Evolutionary conservation across 1,140 invertebrate genomes (phyloP), one percentile per base, ranked within the genome.

Genomic region (Drosophila tristis): DNA sequence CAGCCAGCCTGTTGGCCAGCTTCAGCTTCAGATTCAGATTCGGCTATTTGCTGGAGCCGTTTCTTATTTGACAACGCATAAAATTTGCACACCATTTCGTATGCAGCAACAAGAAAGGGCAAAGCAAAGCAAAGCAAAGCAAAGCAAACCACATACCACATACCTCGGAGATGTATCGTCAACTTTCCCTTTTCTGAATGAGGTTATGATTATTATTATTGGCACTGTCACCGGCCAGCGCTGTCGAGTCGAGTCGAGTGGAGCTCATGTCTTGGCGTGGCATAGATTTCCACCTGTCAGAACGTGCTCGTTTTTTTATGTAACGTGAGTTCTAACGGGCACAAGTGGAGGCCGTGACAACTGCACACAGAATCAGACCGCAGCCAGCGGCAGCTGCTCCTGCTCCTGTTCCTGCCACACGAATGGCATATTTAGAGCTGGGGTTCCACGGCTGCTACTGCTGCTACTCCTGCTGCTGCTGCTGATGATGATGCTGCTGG

Each of bases 121-220:
- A 39, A 13, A 39, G 48, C 48, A 60, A 44, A 44, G 20, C 20
- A 20, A 20, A 20, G 20, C 20, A 20, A 20, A 20, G 63, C 81
- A 39, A 13, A 39, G 48, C 48, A 61, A 44, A 47, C 49, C 49
- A 60, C 60, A 75, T 75, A 68, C 53, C 73, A 47, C 61, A 81
- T 80, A 74, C 56, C 61, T 65, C 43, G 55, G 44, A 73, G 64
- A 87, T 76, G 75, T 76, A 78, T 87, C 71, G 66, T 48, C 68
- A 80, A 80, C 84, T 89, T 89, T 89, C 84, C 84, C 84, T 89
- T 89, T 80, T 89, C 81, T 62, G 66, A 84, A 84, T 72, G 67
- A 51, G 72, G 84, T 65, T 89, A 75, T 81, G 68, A 81, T 87
- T 67, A 67, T 85, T 76, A 50, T 61, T 43, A 80, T 84, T 56